Percentiles rank a stretch among this genome's conserved stretches.
These are phyloP conservation scores for Entomyzon cyanotis DNA, from an alignment of 2,113 vertebrate species.

Conservation along the genomic window DNA sequence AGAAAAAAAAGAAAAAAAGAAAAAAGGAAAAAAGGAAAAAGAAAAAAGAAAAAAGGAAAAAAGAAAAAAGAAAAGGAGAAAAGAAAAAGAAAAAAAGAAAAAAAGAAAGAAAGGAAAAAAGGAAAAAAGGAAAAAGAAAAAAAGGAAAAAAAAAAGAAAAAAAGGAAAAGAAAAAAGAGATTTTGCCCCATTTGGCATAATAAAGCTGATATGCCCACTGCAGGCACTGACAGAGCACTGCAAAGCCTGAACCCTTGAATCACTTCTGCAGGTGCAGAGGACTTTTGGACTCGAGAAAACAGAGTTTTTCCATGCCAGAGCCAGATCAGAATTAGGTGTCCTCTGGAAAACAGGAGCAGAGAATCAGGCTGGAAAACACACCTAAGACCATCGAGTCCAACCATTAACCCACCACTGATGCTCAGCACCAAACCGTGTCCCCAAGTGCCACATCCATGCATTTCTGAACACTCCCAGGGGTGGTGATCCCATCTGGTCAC, in stretches of 20 bases:
- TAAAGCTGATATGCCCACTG: not conserved
- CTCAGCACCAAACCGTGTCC: not conserved
- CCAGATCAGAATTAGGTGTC: not conserved
- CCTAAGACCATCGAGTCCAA: fast-evolving
- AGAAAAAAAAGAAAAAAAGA: too few species aligned
- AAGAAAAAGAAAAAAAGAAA: too few species aligned
- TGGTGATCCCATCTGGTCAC: not conserved
- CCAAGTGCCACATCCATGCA: not conserved
- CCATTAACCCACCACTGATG: too few species aligned
- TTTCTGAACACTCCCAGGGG: not conserved
- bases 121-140: too few species aligned
- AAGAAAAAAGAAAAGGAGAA: too few species aligned
- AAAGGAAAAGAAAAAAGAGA: too few species aligned
- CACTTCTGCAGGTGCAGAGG: not conserved
- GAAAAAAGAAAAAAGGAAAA: too few species aligned
- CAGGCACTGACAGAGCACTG: not conserved
- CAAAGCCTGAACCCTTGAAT: not conserved
- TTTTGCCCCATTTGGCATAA: not conserved
- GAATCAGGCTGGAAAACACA: not conserved
- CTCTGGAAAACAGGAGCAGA: not conserved
- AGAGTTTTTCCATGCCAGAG: not conserved
- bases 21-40: too few species aligned
- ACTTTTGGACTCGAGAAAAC: not conserved
- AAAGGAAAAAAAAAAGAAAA: too few species aligned
- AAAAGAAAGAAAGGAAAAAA: too few species aligned